Evolutionary conservation across 2,113 vertebrate species (phyloP).

Genomic region (Naja naja): DNA sequence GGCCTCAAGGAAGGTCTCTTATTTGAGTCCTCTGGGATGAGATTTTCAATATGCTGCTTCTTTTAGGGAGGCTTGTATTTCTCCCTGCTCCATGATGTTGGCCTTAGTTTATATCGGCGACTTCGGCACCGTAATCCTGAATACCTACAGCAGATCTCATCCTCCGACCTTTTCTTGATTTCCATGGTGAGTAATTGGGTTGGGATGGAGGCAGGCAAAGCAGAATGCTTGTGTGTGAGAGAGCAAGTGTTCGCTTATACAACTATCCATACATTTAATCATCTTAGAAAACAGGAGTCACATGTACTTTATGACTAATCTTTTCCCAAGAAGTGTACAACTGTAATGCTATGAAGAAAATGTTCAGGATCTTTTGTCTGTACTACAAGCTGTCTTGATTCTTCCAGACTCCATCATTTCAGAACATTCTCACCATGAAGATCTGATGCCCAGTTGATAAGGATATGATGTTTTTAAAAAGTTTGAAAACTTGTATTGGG

Average conservation of each 20-base stretch:
- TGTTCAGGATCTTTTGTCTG: not conserved
- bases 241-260: not conserved
- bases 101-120: slow-evolving; percentile 95
- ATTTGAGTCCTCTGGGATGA: not conserved
- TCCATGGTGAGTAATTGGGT: slow-evolving; percentile 82
- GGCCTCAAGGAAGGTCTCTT: not conserved
- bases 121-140: slow-evolving; percentile 95
- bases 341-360: not conserved
- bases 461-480: not conserved
- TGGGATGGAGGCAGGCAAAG: not conserved
- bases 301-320: not conserved
- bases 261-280: not conserved
- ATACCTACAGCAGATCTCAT: slow-evolving; percentile 96
- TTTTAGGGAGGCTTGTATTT: slow-evolving; percentile 93
- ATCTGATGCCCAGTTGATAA: not conserved
- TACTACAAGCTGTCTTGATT: not conserved
- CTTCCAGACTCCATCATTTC: not conserved
- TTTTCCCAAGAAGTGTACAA: not conserved
- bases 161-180: slow-evolving; percentile 96
- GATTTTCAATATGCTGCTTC: not conserved
- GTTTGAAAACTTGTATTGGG: not conserved
- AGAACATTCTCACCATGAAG: not conserved
- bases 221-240: not conserved
- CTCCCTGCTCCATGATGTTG: slow-evolving; percentile 97
- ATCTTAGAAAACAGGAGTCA: not conserved